phyloP scores from a whole-genome alignment of 2,797 vertebrate genomes.

The Brachymystax lenok region DNA sequence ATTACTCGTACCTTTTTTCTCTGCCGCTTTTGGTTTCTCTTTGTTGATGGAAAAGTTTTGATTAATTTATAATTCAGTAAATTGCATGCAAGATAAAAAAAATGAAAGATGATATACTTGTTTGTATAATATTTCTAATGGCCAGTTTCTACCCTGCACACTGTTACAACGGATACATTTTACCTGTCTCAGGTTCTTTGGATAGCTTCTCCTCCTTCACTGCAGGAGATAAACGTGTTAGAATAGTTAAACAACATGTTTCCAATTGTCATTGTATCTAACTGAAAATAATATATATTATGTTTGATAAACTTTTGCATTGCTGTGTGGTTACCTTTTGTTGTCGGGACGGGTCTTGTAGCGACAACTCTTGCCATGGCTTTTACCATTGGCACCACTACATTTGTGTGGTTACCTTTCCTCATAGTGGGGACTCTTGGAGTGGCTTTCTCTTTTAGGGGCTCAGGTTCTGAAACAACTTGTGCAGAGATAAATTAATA shows the following conservation, averaged over 20 bases:
- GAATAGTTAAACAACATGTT: neutral
- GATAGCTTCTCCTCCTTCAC: constrained; percentile 74
- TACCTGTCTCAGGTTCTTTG: constrained; percentile 75
- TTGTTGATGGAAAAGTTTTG: constrained; percentile 32
- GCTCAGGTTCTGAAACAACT: neutral
- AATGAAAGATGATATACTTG: neutral
- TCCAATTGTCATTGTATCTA: neutral
- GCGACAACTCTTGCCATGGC: neutral
- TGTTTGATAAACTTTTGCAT: neutral
- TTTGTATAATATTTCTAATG: neutral
- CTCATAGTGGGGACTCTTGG: neutral
- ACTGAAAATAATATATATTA: neutral
- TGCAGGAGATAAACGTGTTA: constrained; percentile 3
- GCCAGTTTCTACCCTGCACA: neutral
- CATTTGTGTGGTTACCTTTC: neutral
- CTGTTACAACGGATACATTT: neutral
- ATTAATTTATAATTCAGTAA: neutral
- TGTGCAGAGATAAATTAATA: neutral
- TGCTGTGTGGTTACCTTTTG: neutral
- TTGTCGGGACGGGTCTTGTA: neutral
- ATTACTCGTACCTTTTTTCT: constrained; percentile 56
- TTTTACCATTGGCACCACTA: neutral
- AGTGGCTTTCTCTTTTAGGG: constrained; percentile 9
- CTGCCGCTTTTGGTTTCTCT: constrained; percentile 36
- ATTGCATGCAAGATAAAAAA: neutral